Evolutionary conservation across 1,140 invertebrate species (phyloP), one percentile per base, ranked within the genome.

Genomic region (Onthophagus taurus): DNA sequence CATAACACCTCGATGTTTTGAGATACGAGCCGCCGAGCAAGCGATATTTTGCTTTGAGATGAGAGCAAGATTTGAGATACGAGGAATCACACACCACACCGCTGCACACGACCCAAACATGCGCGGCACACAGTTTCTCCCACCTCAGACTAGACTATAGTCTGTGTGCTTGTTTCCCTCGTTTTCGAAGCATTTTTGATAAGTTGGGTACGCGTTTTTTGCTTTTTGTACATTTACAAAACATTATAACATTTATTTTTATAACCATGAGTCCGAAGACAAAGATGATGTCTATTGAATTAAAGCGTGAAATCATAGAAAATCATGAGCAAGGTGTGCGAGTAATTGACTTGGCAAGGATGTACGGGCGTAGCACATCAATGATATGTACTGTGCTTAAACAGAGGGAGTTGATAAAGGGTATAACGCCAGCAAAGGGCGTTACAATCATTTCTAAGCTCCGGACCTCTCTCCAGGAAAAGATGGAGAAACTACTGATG

Each of bases 301-400:
- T n/a, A n/a, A n/a, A n/a, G n/a, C n/a, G n/a, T n/a, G n/a, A n/a
- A n/a, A n/a, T n/a, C n/a, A n/a, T n/a, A n/a, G n/a, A 51, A 44
- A 53, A 48, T 30, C 39, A 51, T 45, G 46, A 51, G 44, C 31
- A 51, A 39, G 51, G 48, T 42, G 49, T 53, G 30, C 45, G 45
- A 49, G 37, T 53, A 42, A 31, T 39, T 51, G 49, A 53, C 39
- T 42, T 53, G 41, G 42, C 51, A 29, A 48, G 36, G 37, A 18
- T 20, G 37, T 50, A 52, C 35, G 39, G 43, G 14, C 44, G 39
- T 36, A 43, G 44, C 29, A 48, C 45, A 31, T 51, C 47, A 47
- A 49, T 47, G 47, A 49, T 47, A 42, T 49, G 43, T 30, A 48
- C 36, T 48, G 43, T 48, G 34, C 47, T 48, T 48, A 45, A 48